These are phyloP conservation scores for Coryphaenoides rupestris DNA, from an alignment of 2,113 vertebrate species.

Conservation along the genomic window DNA sequence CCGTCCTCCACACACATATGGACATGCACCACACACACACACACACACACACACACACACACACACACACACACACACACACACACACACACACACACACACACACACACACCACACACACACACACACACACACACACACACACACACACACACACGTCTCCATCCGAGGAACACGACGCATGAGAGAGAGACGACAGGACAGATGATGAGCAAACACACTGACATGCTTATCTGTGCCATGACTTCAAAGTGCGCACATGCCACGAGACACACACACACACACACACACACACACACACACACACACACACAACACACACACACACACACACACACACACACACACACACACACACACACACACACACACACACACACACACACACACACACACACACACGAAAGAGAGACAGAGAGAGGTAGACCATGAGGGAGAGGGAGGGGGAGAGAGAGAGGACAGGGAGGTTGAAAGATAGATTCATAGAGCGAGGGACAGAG, in stretches of 20 bases:
- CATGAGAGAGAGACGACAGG: conserved; percentile 2
- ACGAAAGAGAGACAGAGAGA: conserved; percentile 8
- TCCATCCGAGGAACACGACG: conserved; percentile 3
- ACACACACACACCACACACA: conserved; percentile 13
- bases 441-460: not conserved
- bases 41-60: too few relatives aligned
- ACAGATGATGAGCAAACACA: conserved; percentile 25
- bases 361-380: too few relatives aligned
- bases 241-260: conserved; percentile 69
- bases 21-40: conserved; percentile 16
- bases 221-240: conserved; percentile 61
- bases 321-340: too few relatives aligned
- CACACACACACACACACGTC: conserved; percentile 13
- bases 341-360: too few relatives aligned
- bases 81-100: too few relatives aligned
- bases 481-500: conserved; percentile 20
- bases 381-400: too few relatives aligned
- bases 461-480: not conserved
- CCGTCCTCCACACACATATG: too few relatives aligned
- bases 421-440: too few relatives aligned
- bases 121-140: too few relatives aligned
- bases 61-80: too few relatives aligned
- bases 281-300: too few relatives aligned
- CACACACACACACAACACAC: too few relatives aligned
- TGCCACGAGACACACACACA: conserved; percentile 13